phyloP scores from a whole-genome alignment of 2,888 invertebrate genomes.

The Brenthis daphne region DNA sequence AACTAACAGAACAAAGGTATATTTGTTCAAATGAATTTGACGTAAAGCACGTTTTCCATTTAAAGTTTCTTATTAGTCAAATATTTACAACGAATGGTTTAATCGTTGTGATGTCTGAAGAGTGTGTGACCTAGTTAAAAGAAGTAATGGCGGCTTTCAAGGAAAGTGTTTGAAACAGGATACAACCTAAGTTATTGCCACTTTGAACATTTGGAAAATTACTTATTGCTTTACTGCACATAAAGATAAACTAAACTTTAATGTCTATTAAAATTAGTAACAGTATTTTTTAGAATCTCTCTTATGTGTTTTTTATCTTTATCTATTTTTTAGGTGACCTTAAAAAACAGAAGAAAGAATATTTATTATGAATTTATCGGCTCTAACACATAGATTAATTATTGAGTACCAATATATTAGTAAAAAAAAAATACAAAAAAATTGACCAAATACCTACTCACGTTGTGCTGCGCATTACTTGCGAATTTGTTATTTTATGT shows the following conservation, averaged over 20 bases:
- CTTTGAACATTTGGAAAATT: background rate
- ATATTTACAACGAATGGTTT: conserved; percentile 4
- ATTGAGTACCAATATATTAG: background rate
- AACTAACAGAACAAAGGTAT: conserved; percentile 12
- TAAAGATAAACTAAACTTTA: too few relatives aligned
- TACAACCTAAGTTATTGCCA: background rate
- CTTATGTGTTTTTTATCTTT: too few relatives aligned
- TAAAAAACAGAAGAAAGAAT: too few relatives aligned
- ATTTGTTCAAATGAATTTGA: conserved; percentile 9
- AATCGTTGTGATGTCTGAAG: background rate
- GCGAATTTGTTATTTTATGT: conserved; percentile 17
- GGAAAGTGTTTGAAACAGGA: background rate
- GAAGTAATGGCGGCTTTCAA: background rate
- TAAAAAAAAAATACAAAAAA: background rate
- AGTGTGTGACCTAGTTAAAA: conserved; percentile 1
- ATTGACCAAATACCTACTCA: conserved; percentile 2
- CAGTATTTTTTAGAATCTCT: too few relatives aligned
- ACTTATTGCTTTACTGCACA: too few relatives aligned
- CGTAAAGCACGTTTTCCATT: background rate
- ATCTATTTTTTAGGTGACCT: too few relatives aligned
- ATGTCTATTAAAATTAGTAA: too few relatives aligned
- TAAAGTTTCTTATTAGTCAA: conserved; percentile 3
- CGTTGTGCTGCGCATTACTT: background rate
- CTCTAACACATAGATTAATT: too few relatives aligned
- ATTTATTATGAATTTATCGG: too few relatives aligned